These are phyloP conservation scores for Verasper variegatus DNA, from an alignment of 2,113 vertebrate species.

Conservation along the genomic window DNA sequence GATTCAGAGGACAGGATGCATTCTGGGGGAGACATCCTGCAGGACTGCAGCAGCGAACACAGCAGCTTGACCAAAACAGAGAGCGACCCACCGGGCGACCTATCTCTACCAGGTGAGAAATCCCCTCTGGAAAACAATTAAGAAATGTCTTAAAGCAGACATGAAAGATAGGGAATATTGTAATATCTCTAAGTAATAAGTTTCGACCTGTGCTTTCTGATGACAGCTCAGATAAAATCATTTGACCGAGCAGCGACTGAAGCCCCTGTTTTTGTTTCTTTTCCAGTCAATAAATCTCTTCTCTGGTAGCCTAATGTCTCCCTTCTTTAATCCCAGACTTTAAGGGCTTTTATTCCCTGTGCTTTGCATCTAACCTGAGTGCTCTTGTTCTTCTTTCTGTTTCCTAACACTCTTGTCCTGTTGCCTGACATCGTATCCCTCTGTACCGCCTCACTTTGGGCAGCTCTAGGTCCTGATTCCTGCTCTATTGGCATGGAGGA, in stretches of 20 bases:
- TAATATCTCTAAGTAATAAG: not conserved
- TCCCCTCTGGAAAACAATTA: not conserved
- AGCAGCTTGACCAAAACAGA: conserved; percentile 83
- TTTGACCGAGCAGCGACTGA: not conserved
- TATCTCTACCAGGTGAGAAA: conserved; percentile 86
- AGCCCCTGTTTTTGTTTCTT: conserved; percentile 12
- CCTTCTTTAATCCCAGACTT: conserved; percentile 42
- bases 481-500: conserved; percentile 96
- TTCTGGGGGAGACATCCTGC: conserved; percentile 85
- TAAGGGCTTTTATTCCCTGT: conserved; percentile 28
- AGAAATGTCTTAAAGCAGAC: not conserved
- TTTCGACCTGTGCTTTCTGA: not conserved
- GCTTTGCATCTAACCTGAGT: conserved; percentile 72
- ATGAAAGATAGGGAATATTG: not conserved
- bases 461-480: conserved; percentile 93
- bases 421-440: conserved; percentile 78
- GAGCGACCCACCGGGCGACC: conserved; percentile 81
- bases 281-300: conserved; percentile 10
- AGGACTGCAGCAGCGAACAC: conserved; percentile 87
- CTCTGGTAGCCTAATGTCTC: conserved; percentile 23
- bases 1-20: conserved; percentile 86
- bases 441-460: conserved; percentile 62
- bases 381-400: conserved; percentile 54
- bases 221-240: not conserved
- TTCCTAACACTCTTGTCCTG: conserved; percentile 65